Conservation (phyloP, 2,797 vertebrate genomes). For the Propithecus perrieri region DNA sequence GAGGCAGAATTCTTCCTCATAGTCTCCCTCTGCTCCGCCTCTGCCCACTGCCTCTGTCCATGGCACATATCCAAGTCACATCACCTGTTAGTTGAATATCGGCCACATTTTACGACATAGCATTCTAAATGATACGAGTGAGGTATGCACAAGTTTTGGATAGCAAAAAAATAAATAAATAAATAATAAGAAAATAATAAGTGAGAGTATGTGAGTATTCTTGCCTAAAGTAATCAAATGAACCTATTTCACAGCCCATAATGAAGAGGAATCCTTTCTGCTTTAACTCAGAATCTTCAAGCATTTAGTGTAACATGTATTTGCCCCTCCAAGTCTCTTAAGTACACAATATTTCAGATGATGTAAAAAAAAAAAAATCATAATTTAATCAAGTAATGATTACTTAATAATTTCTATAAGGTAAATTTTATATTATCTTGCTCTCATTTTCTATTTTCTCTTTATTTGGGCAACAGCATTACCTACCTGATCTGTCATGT, state of each 20-base stretch:
- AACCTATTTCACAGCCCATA: neutral
- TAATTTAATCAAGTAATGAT: slow-evolving; percentile 58
- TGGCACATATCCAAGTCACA: neutral
- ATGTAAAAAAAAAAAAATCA: slow-evolving; percentile 9
- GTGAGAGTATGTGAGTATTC: neutral
- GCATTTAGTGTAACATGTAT: neutral
- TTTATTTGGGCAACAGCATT: slow-evolving; percentile 52
- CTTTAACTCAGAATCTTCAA: slow-evolving; percentile 25
- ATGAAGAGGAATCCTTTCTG: neutral
- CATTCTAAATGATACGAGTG: neutral
- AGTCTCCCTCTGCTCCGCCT: neutral
- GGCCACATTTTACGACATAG: neutral
- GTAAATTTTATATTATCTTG: slow-evolving; percentile 19
- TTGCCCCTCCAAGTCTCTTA: slow-evolving; percentile 7
- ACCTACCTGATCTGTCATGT: slow-evolving; percentile 57
- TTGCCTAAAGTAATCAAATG: neutral
- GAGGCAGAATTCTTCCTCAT: neutral
- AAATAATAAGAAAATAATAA: neutral
- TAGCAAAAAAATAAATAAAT: neutral
- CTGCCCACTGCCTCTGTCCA: neutral
- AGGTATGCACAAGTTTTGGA: neutral
- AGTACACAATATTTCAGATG: slow-evolving; percentile 34
- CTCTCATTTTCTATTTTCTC: slow-evolving; percentile 50
- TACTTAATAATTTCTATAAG: slow-evolving; percentile 55
- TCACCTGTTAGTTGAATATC: neutral